These are phyloP conservation scores for Himalopsyche japonica DNA, from an alignment of 2,888 invertebrate species.

Conservation along the genomic window DNA sequence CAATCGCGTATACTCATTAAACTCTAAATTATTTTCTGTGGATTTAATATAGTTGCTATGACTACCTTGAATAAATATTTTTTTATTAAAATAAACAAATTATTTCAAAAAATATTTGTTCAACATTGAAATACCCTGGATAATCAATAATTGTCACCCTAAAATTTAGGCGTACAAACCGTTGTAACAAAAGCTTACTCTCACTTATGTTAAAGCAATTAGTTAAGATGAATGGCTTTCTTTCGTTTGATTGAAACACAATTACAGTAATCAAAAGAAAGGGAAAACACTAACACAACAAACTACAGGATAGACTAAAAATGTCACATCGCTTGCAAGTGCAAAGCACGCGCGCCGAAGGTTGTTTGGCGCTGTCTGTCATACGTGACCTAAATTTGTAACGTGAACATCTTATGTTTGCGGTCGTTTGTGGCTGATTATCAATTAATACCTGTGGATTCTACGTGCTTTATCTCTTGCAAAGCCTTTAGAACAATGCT, in stretches of 20 bases:
- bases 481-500: not conserved
- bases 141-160: not conserved
- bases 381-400: slow-evolving; percentile 35
- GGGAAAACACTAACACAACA: not conserved
- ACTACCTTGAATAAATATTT: no score
- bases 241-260: not conserved
- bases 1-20: no score
- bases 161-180: not conserved
- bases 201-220: not conserved
- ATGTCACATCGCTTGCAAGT: slow-evolving; percentile 10
- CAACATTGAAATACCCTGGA: no score
- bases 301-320: not conserved
- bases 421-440: slow-evolving; percentile 18
- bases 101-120: no score
- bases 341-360: slow-evolving; percentile 12
- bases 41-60: no score
- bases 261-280: not conserved
- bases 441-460: slow-evolving; percentile 31
- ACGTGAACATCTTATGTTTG: slow-evolving; percentile 6
- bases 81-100: no score
- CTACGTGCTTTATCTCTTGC: slow-evolving; percentile 3
- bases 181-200: not conserved
- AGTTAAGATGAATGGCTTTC: not conserved
- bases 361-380: slow-evolving; percentile 34
- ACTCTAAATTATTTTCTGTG: no score